phyloP scores from a whole-genome alignment of 2,888 invertebrate genomes.

The Periphyllus acericola region DNA sequence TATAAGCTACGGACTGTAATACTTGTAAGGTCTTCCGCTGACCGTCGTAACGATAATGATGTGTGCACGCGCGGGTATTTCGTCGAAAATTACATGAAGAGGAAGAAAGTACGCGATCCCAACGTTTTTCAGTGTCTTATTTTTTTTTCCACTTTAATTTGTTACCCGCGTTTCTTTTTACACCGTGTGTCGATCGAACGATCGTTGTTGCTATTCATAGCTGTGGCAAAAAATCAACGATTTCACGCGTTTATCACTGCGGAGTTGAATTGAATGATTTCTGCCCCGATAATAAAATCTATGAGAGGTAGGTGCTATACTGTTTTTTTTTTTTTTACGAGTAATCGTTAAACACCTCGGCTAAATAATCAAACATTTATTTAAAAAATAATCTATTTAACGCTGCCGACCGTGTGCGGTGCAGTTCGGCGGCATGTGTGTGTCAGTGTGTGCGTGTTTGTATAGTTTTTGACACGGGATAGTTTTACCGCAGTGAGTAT shows the following conservation, averaged over 20 bases:
- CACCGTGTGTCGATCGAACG: too few relatives aligned
- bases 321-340: constrained; percentile 15
- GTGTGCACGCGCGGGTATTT: too few relatives aligned
- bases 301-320: too few relatives aligned
- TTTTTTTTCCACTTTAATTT: too few relatives aligned
- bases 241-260: too few relatives aligned
- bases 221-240: too few relatives aligned
- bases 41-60: neutral
- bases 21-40: neutral
- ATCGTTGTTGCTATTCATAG: too few relatives aligned
- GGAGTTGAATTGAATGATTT: neutral
- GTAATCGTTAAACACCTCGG: constrained; percentile 2
- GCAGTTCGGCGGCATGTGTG: too few relatives aligned
- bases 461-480: constrained; percentile 42
- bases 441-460: neutral
- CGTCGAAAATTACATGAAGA: too few relatives aligned
- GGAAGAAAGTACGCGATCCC: too few relatives aligned
- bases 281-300: neutral
- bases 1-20: neutral
- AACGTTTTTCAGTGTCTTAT: too few relatives aligned
- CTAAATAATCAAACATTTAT: constrained; percentile 4
- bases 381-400: constrained; percentile 8
- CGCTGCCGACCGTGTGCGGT: neutral
- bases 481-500: neutral
- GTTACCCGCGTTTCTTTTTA: too few relatives aligned